phyloP scores from a whole-genome alignment of 2,888 invertebrate genomes.

The Sesia apiformis region DNA sequence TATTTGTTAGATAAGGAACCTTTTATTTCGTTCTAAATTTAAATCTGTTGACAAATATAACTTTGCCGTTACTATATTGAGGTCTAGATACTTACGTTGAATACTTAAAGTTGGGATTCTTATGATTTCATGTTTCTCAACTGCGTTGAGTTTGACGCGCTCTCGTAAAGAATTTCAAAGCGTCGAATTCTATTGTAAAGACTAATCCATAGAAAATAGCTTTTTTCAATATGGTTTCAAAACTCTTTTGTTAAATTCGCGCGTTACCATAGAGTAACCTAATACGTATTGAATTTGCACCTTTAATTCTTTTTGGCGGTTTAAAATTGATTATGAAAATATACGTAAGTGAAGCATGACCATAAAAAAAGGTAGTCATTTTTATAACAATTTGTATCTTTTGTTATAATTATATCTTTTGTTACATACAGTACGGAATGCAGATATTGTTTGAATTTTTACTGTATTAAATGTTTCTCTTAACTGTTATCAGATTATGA shows the following conservation, averaged over 20 bases:
- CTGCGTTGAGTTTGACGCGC: neutral
- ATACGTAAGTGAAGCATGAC: no score
- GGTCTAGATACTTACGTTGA: no score
- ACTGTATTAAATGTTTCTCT: no score
- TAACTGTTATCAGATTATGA: no score
- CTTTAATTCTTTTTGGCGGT: no score
- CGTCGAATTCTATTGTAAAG: slow-evolving; percentile 21
- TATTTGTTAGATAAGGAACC: neutral
- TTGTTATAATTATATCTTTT: no score
- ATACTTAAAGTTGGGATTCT: neutral
- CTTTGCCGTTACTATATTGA: neutral
- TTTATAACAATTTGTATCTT: no score
- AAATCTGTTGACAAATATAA: neutral
- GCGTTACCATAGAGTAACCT: slow-evolving; percentile 14
- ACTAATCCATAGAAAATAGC: slow-evolving; percentile 31
- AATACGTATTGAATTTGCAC: slow-evolving; percentile 5
- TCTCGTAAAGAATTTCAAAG: slow-evolving; percentile 8
- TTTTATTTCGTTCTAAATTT: neutral
- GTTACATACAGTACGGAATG: no score
- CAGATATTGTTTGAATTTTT: no score
- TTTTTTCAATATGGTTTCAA: slow-evolving; percentile 16
- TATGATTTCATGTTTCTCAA: neutral
- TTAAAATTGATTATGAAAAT: no score
- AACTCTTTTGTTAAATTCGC: slow-evolving; percentile 15
- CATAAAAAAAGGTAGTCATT: no score